Percentiles rank a stretch among this genome's conserved stretches.
These are phyloP conservation scores for Apogon hyalosoma DNA, from an alignment of 2,797 vertebrate genomes.

Conservation along the genomic window DNA sequence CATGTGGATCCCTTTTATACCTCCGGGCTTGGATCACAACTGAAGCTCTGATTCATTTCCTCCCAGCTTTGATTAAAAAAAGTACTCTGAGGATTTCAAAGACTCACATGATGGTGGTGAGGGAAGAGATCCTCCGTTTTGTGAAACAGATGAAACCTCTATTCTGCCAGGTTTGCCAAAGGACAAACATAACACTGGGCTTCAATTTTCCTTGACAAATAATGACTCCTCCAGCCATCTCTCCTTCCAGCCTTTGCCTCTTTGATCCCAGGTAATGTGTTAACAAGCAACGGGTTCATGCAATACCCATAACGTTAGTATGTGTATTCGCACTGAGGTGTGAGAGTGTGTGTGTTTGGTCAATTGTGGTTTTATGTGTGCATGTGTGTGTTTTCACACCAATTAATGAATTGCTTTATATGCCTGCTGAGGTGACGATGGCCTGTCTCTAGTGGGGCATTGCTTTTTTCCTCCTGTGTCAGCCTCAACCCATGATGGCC, in stretches of 20 bases:
- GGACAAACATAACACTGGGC: constrained; percentile 73
- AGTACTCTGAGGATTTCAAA: constrained; percentile 68
- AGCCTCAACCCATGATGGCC: constrained; percentile 50
- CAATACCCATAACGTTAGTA: constrained; percentile 67
- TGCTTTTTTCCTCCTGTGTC: constrained; percentile 48
- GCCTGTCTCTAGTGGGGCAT: constrained; percentile 69
- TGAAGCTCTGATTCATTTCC: constrained; percentile 74
- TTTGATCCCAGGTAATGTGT: constrained; percentile 82
- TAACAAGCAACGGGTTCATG: constrained; percentile 76
- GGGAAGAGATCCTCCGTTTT: constrained; percentile 57
- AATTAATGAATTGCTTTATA: constrained; percentile 84
- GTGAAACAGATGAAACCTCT: constrained; percentile 46
- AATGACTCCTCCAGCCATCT: constrained; percentile 60
- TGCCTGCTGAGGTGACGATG: constrained; percentile 78
- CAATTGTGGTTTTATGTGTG: constrained; percentile 44
- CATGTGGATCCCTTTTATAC: constrained; percentile 75
- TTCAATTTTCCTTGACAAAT: constrained; percentile 77
- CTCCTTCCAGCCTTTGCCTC: constrained; percentile 57
- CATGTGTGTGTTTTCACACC: constrained; percentile 80
- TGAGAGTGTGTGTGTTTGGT: constrained; percentile 54
- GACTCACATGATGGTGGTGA: constrained; percentile 69
- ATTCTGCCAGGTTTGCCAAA: constrained; percentile 63
- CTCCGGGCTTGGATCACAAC: constrained; percentile 73
- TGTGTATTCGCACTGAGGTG: constrained; percentile 63
- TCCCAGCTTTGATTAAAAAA: constrained; percentile 72